A percentile compares a stretch with the other conserved stretches of the same genome.
Evolutionary conservation across 2,113 vertebrate species (phyloP).

Genomic region (Rousettus leschenaultii): DNA sequence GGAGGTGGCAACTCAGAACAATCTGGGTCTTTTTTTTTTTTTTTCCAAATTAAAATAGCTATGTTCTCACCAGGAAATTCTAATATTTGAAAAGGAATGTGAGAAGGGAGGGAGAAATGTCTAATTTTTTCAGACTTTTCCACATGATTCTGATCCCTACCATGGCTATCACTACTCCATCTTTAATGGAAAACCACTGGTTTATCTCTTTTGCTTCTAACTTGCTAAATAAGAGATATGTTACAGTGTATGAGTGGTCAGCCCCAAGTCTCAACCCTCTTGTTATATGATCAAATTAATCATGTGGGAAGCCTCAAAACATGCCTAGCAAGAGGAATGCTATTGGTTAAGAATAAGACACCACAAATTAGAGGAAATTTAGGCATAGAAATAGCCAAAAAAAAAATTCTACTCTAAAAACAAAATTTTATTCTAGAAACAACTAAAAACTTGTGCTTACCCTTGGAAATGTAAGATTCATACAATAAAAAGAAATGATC

Average conservation of each 20-base stretch:
- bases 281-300: neutral
- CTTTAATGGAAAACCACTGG: neutral
- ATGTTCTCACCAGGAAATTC: neutral
- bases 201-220: neutral
- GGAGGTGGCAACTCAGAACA: slow-evolving; percentile 37
- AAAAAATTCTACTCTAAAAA: neutral
- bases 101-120: neutral
- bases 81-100: neutral
- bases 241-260: neutral
- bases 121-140: neutral
- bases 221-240: neutral
- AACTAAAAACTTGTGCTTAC: neutral
- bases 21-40: slow-evolving; percentile 34
- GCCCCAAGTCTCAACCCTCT: neutral
- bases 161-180: neutral
- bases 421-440: neutral
- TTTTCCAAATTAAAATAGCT: slow-evolving; percentile 35
- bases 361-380: neutral
- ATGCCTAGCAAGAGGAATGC: neutral
- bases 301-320: slow-evolving; percentile 8
- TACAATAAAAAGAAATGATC: neutral
- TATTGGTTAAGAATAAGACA: neutral
- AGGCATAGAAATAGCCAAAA: neutral
- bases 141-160: neutral
- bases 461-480: neutral